These are phyloP conservation scores for Drosophila lutescens DNA, from an alignment of 2,888 invertebrate species.

Conservation along the genomic window DNA sequence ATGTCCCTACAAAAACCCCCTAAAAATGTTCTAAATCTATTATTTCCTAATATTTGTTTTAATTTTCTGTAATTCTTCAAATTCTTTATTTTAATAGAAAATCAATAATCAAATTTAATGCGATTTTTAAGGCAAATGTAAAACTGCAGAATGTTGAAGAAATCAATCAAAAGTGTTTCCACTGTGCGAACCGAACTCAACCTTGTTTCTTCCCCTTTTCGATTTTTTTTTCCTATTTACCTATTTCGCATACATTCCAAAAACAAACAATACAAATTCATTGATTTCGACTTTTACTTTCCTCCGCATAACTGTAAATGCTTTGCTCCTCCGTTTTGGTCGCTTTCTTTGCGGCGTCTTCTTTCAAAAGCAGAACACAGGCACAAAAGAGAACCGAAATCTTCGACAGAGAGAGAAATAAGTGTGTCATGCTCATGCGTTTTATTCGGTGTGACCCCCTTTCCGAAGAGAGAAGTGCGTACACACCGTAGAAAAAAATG, in stretches of 20 bases:
- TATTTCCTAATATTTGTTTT: no score
- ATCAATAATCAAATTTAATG: no score
- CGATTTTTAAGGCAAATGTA: no score
- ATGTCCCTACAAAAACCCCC: no score
- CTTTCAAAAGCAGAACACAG: constrained; percentile 28
- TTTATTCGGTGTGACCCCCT: constrained; percentile 15
- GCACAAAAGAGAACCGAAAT: constrained; percentile 21
- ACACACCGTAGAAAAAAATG: not conserved
- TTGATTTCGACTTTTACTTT: constrained; percentile 71
- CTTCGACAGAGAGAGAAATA: constrained; percentile 19
- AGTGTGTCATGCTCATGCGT: constrained; percentile 17
- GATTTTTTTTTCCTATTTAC: not conserved
- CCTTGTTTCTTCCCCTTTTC: not conserved
- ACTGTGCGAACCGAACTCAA: not conserved
- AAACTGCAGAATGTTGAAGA: not conserved
- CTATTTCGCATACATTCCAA: constrained; percentile 23
- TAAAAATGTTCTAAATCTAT: no score
- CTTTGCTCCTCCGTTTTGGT: constrained; percentile 33
- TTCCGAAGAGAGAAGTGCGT: constrained; percentile 15
- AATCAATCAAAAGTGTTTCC: not conserved
- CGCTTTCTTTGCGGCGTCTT: constrained; percentile 50
- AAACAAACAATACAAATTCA: constrained; percentile 52
- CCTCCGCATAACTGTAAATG: constrained; percentile 37
- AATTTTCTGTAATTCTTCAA: no score
- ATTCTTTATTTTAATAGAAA: no score